A percentile compares a stretch with the other conserved stretches of the same genome.
phyloP scores from a whole-genome alignment of 2,113 vertebrate genomes.

The Corythornis cristatus region DNA sequence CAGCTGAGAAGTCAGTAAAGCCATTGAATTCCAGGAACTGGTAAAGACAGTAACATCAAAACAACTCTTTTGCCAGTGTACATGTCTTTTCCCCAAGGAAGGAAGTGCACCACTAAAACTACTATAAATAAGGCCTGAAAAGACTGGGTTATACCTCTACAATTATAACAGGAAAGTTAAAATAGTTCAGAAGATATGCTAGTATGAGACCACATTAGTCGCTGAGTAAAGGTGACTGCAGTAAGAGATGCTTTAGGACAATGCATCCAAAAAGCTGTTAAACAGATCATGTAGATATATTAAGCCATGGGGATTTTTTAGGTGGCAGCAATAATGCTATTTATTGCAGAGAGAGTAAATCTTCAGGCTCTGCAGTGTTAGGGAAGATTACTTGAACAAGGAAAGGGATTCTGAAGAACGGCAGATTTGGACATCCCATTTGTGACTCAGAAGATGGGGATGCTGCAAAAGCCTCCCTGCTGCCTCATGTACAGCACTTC shows the following conservation, averaged over 20 bases:
- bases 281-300: neutral
- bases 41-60: neutral
- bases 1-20: neutral
- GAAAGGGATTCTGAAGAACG: neutral
- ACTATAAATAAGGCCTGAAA: neutral
- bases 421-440: neutral
- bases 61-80: neutral
- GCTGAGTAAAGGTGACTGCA: neutral
- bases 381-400: neutral
- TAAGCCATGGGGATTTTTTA: neutral
- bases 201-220: neutral
- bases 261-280: rapidly evolving
- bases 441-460: neutral
- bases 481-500: neutral
- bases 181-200: neutral
- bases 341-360: neutral
- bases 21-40: slow-evolving; percentile 9
- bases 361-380: neutral
- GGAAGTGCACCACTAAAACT: neutral
- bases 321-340: neutral
- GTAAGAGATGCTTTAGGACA: neutral
- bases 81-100: neutral
- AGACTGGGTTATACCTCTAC: neutral
- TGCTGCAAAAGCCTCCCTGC: neutral
- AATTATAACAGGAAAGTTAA: neutral